Conservation (phyloP, 2,888 invertebrate species). For the Capitulum mitella region DNA sequence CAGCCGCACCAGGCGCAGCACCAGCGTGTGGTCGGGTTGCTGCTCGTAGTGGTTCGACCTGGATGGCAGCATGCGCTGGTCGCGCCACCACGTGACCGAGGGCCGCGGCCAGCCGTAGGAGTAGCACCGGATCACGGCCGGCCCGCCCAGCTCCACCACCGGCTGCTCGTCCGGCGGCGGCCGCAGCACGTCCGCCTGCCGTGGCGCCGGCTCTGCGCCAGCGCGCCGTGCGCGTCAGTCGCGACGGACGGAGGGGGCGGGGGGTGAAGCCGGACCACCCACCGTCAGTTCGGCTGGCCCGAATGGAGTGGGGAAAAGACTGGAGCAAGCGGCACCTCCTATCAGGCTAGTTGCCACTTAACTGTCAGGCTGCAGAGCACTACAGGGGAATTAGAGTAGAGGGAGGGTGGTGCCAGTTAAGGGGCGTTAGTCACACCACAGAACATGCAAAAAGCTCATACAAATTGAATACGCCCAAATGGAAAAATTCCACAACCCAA, state of each 20-base stretch:
- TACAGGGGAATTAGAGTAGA: too few relatives aligned
- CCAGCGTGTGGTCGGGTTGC: slow-evolving; percentile 62
- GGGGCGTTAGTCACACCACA: too few relatives aligned
- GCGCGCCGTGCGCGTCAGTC: neutral
- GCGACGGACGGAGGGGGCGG: neutral
- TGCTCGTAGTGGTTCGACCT: slow-evolving; percentile 62
- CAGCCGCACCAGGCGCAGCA: slow-evolving; percentile 61
- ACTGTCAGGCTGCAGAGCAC: too few relatives aligned
- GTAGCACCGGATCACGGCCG: slow-evolving; percentile 65
- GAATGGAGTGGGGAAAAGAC: too few relatives aligned
- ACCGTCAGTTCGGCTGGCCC: too few relatives aligned
- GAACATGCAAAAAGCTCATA: too few relatives aligned
- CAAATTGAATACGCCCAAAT: too few relatives aligned
- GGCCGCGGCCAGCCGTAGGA: slow-evolving; percentile 75
- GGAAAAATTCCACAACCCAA: too few relatives aligned
- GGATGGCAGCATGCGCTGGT: slow-evolving; percentile 64
- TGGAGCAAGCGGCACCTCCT: too few relatives aligned
- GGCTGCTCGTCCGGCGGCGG: slow-evolving; percentile 57
- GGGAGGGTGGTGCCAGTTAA: too few relatives aligned
- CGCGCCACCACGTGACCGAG: slow-evolving; percentile 75
- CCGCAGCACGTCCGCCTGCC: slow-evolving; percentile 55
- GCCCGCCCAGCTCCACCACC: slow-evolving; percentile 62
- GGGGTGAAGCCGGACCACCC: neutral
- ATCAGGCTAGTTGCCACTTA: too few relatives aligned
- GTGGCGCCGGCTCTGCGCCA: slow-evolving; percentile 53